Evolutionary conservation across 2,113 vertebrate genomes (phyloP), one percentile per base, ranked within the genome.

Genomic region (Tretioscincus oriximinensis): DNA sequence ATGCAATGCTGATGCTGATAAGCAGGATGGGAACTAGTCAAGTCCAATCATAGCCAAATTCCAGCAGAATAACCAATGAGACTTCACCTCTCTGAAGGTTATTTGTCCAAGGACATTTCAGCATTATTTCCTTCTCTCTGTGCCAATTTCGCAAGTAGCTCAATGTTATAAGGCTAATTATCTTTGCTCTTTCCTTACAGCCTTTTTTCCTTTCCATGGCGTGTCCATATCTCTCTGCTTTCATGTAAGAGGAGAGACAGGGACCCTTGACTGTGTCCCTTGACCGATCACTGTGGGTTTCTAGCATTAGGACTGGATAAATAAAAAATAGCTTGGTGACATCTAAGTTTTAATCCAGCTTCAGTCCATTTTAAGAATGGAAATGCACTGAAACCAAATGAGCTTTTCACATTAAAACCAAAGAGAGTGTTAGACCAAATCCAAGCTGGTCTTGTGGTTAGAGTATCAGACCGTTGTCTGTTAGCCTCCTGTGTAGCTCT

Each of bases 31-130:
- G 78, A 81, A 41, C 84, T 58, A 82, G 3, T 79, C 63, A 73
- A 1, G 9, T 14, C 14, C 58, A 45, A 74, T 68, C 72, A 41
- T 58, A 75, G 31, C 61, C 10, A 47, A 7, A 8, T 11, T 84
- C 81, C 77, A 66, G 73, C 72, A 28, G 81, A 41, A 84, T 84
- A 83, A 85, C 84, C 7, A 6, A 61, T 63, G 54, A 63, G 11
- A 41, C 22, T 61, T 85, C 85, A 82, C 49, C 78, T 85, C 51
- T 2, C 1, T 77, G 21, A 79, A 26, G 21, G 80, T 16, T 41
- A 70, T 29, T 84, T 80, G 60, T 26, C 41, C 11, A 49, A 63
- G 24, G 9, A 87, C 76, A 81, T 73, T 77, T 84, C 35, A 76
- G 0, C 51, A n/a, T n/a, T n/a, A n/a, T n/a, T n/a, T n/a, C 18